Base-by-base conservation (phyloP, 1,140 invertebrate species). In the Coenobita brevimanus region DNA sequence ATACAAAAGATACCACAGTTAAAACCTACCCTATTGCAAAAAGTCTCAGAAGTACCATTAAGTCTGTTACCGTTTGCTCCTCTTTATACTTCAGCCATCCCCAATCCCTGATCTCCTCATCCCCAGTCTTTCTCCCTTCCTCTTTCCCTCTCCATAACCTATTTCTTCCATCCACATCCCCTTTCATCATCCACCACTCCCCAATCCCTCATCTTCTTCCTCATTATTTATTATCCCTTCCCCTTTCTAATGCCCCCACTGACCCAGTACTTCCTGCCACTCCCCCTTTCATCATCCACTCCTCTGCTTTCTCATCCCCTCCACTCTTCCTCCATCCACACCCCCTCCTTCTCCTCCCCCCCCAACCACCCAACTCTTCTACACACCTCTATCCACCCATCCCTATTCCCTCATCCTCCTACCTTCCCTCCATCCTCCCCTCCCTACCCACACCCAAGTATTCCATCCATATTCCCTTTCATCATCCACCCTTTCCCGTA, bases 241-340 rank as follows among this genome's bases (percentile, higher is more conserved):
- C 13, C n/a, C 54, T 13, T 10, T n/a, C 54, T n/a, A 57, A n/a
- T n/a, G 54, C 54, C 54, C n/a, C 54, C 54, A 57, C n/a, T n/a
- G 10, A 57, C 54, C 54, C n/a, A n/a, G n/a, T n/a, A n/a, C n/a
- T n/a, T n/a, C n/a, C n/a, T n/a, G n/a, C n/a, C n/a, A n/a, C n/a
- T n/a, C n/a, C n/a, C n/a, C n/a, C n/a, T n/a, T 38, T n/a, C n/a
- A n/a, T 21, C n/a, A 30, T 67, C n/a, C 62, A 67, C 2, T 33
- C n/a, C 62, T 33, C 2, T 33, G 36, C 2, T 0, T 1, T 33
- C 62, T 67, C 62, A 67, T 33, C 62, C 27, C 62, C 62, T 4
- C 62, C 54, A 57, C 54, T n/a, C n/a, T n/a, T n/a, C n/a, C 54
- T 57, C 54, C 54, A 57, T n/a, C n/a, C n/a, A n/a, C 62, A 67